Base-by-base conservation (phyloP, 2,113 vertebrate genomes). In the Maccullochella peelii region DNA sequence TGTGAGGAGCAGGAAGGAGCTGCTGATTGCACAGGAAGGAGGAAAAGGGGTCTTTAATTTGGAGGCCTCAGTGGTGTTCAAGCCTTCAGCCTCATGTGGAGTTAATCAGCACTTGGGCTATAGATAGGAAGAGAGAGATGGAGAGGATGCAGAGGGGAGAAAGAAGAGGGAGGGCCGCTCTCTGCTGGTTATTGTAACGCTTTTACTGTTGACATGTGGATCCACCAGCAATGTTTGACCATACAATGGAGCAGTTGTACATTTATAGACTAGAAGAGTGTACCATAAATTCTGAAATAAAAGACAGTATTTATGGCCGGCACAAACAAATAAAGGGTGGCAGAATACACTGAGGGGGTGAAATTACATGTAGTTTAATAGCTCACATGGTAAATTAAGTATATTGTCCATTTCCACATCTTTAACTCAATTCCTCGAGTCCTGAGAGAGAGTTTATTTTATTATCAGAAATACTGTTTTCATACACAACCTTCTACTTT, bases 91-190 rank as follows among this genome's bases (percentile, higher is more conserved):
- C 91, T 85, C 91, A 91, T 61, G 89, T 72, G 79, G 91, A 89
- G 90, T 86, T 91, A 92, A 93, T 92, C 86, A 92, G 84, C 84
- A 91, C 87, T 89, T 68, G 16, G 61, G 80, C 85, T 90, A 89
- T 77, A 91, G 85, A 93, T 88, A 88, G 90, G 61, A 80, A 14
- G 71, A 77, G 40, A 58, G 79, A 84, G 77, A 81, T 20, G 33
- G 65, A 77, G 86, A 77, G 77, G 68, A 80, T 77, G 88, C 27
- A 9, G 61, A 72, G 66, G 54, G 68, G 62, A 75, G 33, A 79
- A 70, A 67, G 72, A 57, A 8, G n/a, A 67, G 74, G 85, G 77
- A 66, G 85, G 79, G 30, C 23, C 30, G 62, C 6, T 68, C 55
- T 66, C 36, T 73, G 36, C 61, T 73, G 33, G 6, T 40, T 27